Conservation (phyloP, 1,140 invertebrate species). For the Capitella teleta region DNA sequence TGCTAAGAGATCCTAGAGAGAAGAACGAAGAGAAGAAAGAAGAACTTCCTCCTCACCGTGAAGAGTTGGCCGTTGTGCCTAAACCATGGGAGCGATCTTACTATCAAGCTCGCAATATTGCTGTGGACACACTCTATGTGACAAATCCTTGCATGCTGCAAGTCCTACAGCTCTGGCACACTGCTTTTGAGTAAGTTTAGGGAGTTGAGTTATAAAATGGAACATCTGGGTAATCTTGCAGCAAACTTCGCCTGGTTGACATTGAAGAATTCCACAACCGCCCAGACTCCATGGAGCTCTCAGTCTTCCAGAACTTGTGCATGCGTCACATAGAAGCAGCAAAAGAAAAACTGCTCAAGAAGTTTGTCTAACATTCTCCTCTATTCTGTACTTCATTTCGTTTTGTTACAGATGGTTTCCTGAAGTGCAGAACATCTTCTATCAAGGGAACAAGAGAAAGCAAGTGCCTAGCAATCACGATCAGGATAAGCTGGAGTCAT, state of each 20-base stretch:
- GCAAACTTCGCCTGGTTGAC: conserved; percentile 48
- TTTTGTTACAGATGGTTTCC: conserved; percentile 46
- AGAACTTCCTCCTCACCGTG: conserved; percentile 31
- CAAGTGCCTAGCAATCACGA: conserved; percentile 58
- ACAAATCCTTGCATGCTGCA: conserved; percentile 72
- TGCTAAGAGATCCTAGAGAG: conserved; percentile 59
- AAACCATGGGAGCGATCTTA: conserved; percentile 52
- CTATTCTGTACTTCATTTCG: not conserved
- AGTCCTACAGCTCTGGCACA: conserved; percentile 70
- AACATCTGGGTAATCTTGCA: conserved; percentile 22
- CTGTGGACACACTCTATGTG: conserved; percentile 57
- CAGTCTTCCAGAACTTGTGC: conserved; percentile 46
- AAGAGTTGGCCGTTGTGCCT: conserved; percentile 54
- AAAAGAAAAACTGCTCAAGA: conserved; percentile 44
- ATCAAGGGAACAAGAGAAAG: conserved; percentile 58
- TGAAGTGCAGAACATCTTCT: conserved; percentile 49
- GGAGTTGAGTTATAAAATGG: not conserved
- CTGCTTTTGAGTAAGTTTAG: conserved; percentile 56
- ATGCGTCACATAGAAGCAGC: conserved; percentile 46
- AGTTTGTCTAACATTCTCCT: conserved; percentile 26
- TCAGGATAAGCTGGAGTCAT: conserved; percentile 54
- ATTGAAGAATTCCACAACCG: conserved; percentile 43
- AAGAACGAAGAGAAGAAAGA: conserved; percentile 35
- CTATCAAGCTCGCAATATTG: conserved; percentile 40
- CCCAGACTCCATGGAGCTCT: conserved; percentile 47